Base-by-base conservation (phyloP, 1,140 invertebrate species). In the Anoplolepis gracilipes region DNA sequence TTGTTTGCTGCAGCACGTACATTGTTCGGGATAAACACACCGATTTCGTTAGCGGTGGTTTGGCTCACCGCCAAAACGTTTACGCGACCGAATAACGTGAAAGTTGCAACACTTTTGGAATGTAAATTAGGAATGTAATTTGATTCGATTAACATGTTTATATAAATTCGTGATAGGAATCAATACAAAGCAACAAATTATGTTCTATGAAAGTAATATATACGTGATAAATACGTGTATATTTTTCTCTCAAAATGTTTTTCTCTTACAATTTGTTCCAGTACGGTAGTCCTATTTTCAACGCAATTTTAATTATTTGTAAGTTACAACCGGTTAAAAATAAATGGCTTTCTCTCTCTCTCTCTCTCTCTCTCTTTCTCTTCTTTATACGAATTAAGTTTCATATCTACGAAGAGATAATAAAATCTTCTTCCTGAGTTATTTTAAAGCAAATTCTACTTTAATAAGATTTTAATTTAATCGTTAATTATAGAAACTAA, bases 1-100 rank as follows among this genome's bases (percentile, higher is more conserved):
- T 93, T 92, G 92, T 90, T 92, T 92, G 91, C 92, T 92, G 89
- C 91, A 90, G 85, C 88, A 77, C 61, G 84, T 86, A 88, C 84
- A 89, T 85, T 91, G 84, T 90, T 92, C 86, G 75, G 81, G 90
- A 93, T 89, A 90, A 93, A 92, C 87, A 87, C 90, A 88, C 89
- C 92, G 86, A 93, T 93, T 93, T 93, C 88, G 90, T 93, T 92
- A 91, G 87, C 86, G 79, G 87, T 67, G 82, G 69, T 88, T 88
- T 93, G 93, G 92, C 91, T 69, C 19, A 22, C 10, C 22, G 90
- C 93, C 92, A 93, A 87, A 84, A 85, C 90, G 84, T 92, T 93
- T 92, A 92, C 92, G 89, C 88, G 65, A 36, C 25, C 64, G 61
- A n/a, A 42, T 46, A 76, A 73, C 42, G 64, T 16, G 57, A 57